Base-by-base conservation (phyloP, 2,797 vertebrate genomes). In the Dryobates pubescens region DNA sequence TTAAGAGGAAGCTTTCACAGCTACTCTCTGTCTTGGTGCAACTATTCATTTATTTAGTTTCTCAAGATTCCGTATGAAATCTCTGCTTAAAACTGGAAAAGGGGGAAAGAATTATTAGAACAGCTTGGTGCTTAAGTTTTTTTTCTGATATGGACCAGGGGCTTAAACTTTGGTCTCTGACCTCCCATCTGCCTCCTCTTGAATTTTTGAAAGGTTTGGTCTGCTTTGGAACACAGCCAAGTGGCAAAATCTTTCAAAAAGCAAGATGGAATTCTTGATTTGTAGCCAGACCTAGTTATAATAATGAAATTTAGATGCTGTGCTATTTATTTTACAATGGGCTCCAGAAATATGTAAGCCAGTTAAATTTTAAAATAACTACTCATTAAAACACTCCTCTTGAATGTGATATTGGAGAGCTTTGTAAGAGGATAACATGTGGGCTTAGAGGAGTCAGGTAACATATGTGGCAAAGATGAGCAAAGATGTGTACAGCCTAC, bases 321-420 rank as follows among this genome's bases (percentile, higher is more conserved):
- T 85, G 76, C 76, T 92, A 88, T 93, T 90, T 90, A 26, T 91
- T 89, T 94, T 92, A 89, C 62, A 61, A 13, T 17, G 30, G 45
- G 54, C 51, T 93, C 79, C 76, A 93, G 79, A 80, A 88, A 61
- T 86, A 78, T 27, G 82, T 61, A 72, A 92, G 56, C 26, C 51
- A 62, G 63, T 53, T 86, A 58, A 58, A 72, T 45, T 75, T 90
- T 67, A 22, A 69, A 81, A 43, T 38, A 17, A 73, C 17, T 7
- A 27, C 2, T 2, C 43, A 15, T 36, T n/a, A 77, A 80, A 79
- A 0, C 8, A 17, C 58, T 49, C 26, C 19, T 57, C 27, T 64
- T 34, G 24, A 76, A 53, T 49, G 10, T 0, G 34, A 18, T 71
- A 27, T 27, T 61, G 14, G 30, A 5, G 38, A 53, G 29, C 67